A percentile compares a stretch with the other conserved stretches of the same genome.
Conservation (phyloP, 2,797 vertebrate genomes). For the Helarctos malayanus region DNA sequence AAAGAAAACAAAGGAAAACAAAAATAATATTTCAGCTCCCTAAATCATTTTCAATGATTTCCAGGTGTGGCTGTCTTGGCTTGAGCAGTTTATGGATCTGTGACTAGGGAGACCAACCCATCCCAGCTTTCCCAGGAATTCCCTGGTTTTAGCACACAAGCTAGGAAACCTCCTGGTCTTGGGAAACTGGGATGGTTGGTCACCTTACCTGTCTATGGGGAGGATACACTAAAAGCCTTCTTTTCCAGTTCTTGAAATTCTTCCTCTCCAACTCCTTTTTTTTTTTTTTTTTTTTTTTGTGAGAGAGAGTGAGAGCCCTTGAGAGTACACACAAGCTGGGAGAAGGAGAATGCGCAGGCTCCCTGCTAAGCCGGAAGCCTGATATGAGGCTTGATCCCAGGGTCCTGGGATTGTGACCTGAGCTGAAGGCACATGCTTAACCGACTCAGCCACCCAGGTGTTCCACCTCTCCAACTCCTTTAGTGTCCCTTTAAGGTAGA, state of each 20-base stretch:
- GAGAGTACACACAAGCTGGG: too few species aligned
- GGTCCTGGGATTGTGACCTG: neutral
- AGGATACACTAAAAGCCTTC: neutral
- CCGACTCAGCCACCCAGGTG: neutral
- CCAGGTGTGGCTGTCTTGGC: neutral
- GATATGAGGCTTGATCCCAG: neutral
- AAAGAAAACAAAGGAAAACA: constrained; percentile 38
- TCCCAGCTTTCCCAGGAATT: neutral
- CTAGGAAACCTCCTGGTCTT: neutral
- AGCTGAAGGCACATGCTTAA: neutral
- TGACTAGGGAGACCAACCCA: neutral
- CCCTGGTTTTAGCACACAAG: neutral
- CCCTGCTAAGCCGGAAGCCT: neutral
- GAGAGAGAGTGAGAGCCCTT: neutral
- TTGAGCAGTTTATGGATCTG: neutral
- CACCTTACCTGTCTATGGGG: neutral
- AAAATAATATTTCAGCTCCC: neutral
- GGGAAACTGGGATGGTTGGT: neutral
- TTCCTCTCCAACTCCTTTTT: neutral
- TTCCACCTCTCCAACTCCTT: neutral
- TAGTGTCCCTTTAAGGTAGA: neutral
- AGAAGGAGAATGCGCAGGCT: neutral
- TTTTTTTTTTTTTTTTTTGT: too few species aligned
- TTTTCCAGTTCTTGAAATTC: neutral
- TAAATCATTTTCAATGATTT: neutral